Percentiles rank a stretch among this genome's conserved stretches.
Conservation (phyloP, 1,140 invertebrate species). For the Zaprionus kolodkinae region DNA sequence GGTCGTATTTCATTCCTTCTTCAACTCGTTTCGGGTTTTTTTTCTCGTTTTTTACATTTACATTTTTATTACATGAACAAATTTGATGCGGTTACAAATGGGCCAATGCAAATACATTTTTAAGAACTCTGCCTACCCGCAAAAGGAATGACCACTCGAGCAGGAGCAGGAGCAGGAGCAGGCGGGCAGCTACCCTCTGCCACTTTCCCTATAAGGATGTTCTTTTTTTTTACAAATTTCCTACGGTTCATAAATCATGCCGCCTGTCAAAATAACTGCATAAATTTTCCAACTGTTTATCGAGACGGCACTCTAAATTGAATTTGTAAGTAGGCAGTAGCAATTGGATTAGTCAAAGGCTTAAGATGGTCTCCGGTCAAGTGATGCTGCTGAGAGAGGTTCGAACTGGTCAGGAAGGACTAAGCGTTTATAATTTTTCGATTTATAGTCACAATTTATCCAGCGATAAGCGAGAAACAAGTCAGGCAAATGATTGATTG, state of each 20-base stretch:
- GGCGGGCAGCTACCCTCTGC: constrained; percentile 35
- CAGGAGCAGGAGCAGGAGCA: constrained; percentile 1
- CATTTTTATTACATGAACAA: constrained; percentile 82
- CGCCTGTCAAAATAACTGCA: constrained; percentile 83
- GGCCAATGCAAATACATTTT: constrained; percentile 77
- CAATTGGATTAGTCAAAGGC: constrained; percentile 74
- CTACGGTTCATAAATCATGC: constrained; percentile 84
- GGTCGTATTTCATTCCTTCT: constrained; percentile 79
- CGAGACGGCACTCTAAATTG: constrained; percentile 55
- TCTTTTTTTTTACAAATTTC: constrained; percentile 72
- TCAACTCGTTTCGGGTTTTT: constrained; percentile 61
- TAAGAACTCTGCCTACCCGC: constrained; percentile 27
- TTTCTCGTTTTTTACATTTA: constrained; percentile 67
- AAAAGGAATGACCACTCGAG: constrained; percentile 31
- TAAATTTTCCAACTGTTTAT: constrained; percentile 75
- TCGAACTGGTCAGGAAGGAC: constrained; percentile 57
- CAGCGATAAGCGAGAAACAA: constrained; percentile 53
- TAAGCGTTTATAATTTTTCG: constrained; percentile 82
- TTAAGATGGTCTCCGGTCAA: constrained; percentile 61
- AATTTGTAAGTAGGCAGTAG: constrained; percentile 45
- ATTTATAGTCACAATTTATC: constrained; percentile 81
- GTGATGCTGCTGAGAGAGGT: constrained; percentile 17
- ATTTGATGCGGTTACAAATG: constrained; percentile 80
- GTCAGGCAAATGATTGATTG: constrained; percentile 76
- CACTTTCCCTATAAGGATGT: constrained; percentile 9